phyloP scores from a whole-genome alignment of 2,113 vertebrate species.

The Ahaetulla prasina region DNA sequence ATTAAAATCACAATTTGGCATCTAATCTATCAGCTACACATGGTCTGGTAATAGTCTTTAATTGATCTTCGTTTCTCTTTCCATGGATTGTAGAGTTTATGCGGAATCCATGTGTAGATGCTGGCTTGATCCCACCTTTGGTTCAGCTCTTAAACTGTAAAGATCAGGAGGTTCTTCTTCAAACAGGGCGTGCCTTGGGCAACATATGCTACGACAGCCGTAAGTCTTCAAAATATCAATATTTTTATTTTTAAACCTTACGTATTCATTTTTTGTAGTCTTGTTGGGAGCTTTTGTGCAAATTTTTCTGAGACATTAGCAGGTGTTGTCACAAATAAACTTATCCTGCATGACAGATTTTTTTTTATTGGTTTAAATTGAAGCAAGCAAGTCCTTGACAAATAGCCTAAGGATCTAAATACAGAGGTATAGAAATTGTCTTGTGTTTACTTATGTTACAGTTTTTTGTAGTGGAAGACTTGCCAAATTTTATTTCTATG shows the following conservation, averaged over 20 bases:
- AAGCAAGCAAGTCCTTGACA: background rate
- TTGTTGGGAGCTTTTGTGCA: background rate
- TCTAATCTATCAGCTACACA: too few species aligned
- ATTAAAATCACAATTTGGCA: too few species aligned
- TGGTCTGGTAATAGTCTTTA: background rate
- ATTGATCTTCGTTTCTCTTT: conserved; percentile 22
- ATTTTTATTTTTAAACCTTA: background rate
- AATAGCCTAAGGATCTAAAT: background rate
- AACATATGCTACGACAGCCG: conserved; percentile 99
- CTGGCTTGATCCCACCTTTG: conserved; percentile 89
- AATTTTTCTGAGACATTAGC: background rate
- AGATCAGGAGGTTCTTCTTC: conserved; percentile 94
- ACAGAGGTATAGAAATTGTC: background rate
- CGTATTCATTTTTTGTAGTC: background rate
- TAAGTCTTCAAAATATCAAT: conserved; percentile 76
- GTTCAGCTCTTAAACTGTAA: conserved; percentile 88
- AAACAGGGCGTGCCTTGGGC: conserved; percentile 94
- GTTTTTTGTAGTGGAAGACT: background rate
- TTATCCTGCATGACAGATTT: background rate
- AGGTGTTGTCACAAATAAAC: background rate
- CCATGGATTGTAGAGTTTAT: conserved; percentile 83
- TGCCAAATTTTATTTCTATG: background rate
- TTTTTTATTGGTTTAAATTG: background rate
- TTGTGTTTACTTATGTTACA: background rate
- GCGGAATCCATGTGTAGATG: conserved; percentile 91